A percentile compares a stretch with the other conserved stretches of the same genome.
phyloP scores from a whole-genome alignment of 2,113 vertebrate genomes.

The Hassar affinis region DNA sequence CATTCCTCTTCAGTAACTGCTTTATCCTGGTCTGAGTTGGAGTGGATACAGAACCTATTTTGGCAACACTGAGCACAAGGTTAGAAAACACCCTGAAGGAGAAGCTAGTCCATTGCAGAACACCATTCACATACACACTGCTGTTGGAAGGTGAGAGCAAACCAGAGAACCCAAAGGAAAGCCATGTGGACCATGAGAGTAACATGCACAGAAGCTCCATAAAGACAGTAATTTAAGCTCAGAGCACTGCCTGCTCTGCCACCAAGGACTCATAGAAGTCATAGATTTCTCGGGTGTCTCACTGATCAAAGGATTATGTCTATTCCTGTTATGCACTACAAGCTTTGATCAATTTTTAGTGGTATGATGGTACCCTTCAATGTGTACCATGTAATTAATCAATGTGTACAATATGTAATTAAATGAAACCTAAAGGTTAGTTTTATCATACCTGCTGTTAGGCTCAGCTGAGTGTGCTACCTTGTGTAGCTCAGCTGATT shows the following conservation, averaged over 20 bases:
- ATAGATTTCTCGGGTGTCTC: background rate
- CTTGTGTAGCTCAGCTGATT: background rate
- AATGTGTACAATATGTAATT: background rate
- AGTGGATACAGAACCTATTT: background rate
- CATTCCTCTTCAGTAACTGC: background rate
- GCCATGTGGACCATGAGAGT: too few relatives aligned
- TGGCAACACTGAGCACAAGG: background rate
- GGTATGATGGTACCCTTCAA: background rate
- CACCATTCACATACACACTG: background rate
- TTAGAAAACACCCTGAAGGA: background rate
- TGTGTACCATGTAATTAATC: too few relatives aligned
- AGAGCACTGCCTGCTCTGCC: background rate
- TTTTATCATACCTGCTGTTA: background rate
- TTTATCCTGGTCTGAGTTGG: background rate
- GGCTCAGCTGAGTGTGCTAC: background rate
- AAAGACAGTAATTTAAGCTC: conserved; percentile 19
- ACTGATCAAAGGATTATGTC: background rate
- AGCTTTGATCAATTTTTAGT: background rate
- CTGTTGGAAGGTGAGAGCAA: background rate
- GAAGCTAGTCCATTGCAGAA: background rate
- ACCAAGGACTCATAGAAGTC: background rate
- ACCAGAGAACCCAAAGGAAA: background rate
- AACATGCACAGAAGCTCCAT: background rate
- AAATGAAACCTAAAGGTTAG: background rate
- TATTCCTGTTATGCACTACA: background rate